Percentiles rank a stretch among this genome's conserved stretches.
These are phyloP conservation scores for Masticophis lateralis DNA, from an alignment of 2,797 vertebrate species.

Conservation along the genomic window DNA sequence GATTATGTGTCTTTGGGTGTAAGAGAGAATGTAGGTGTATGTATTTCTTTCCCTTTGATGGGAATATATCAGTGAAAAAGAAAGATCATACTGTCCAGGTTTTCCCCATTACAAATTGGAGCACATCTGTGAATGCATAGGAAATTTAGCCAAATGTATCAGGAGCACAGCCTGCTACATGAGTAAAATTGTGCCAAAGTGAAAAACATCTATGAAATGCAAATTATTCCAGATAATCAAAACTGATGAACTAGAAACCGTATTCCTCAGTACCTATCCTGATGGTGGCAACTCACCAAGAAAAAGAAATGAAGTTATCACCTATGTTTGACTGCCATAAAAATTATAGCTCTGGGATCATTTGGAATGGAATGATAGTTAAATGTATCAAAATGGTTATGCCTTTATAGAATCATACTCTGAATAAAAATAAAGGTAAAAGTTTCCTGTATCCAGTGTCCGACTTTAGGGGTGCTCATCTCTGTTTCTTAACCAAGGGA, in stretches of 20 bases:
- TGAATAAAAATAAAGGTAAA: background rate
- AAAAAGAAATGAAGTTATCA: background rate
- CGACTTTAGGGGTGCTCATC: background rate
- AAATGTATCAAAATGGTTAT: background rate
- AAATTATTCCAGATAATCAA: background rate
- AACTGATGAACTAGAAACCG: background rate
- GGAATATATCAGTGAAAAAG: background rate
- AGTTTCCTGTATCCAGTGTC: background rate
- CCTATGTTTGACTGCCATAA: background rate
- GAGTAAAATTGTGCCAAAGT: background rate
- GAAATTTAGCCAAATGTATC: background rate
- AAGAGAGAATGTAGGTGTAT: background rate
- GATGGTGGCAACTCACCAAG: background rate
- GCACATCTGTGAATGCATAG: background rate
- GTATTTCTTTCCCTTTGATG: background rate
- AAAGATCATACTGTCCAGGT: background rate
- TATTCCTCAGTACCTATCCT: background rate
- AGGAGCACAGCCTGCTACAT: background rate
- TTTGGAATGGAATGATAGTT: background rate
- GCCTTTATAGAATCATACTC: background rate
- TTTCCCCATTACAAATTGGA: background rate
- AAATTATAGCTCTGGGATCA: background rate
- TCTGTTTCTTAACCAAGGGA: background rate
- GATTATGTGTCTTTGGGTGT: background rate
- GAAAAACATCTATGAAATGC: background rate